Base-by-base conservation (phyloP, 1,140 invertebrate species). In the Globodera ellingtonae region DNA sequence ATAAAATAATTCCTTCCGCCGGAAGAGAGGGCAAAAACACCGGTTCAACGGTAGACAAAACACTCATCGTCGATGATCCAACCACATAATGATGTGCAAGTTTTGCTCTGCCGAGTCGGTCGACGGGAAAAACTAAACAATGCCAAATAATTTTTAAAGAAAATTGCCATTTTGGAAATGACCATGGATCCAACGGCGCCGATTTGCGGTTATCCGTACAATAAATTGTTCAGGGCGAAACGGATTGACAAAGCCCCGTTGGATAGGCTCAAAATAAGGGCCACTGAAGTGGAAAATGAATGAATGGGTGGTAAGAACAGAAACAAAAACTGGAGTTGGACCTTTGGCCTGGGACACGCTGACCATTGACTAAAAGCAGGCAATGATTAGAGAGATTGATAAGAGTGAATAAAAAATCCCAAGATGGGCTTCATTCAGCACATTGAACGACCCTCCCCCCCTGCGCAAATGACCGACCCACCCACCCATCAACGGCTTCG, bases 121-220 rank as follows among this genome's bases (percentile, higher is more conserved):
- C 94, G 92, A 96, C 95, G 5, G 97, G 97, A 90, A 99, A 98
- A 80, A 98, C 75, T 77, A 3, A 76, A 59, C 21, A 52, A 46
- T 21, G 35, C 3, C 35, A 24, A 56, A 76, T 47, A 0, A n/a
- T 13, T 18, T 13, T 18, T 1, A 35, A 77, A 46, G 24, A 46
- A 67, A 47, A 35, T 76, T 13, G 47, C 15, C n/a, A 13, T 4
- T 47, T 21, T 21, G n/a, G 18, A 76, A 67, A 8, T 13, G 44
- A 77, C 75, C 97, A 89, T 99, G 97, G 7, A 96, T 97, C 97
- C 97, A 99, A 74, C 97, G 91, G 71, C 96, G 91, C 72, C 97
- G 91, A 90, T 98, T 98, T 71, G 96, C 97, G 0, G 97, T 98
- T 70, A 98, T 91, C 90, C 97, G 97, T 75, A 98, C 95, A 52